Evolutionary conservation across 53 echinoderm and acorn worm genomes (phyloP).

Genomic region (Arbacia lixula): DNA sequence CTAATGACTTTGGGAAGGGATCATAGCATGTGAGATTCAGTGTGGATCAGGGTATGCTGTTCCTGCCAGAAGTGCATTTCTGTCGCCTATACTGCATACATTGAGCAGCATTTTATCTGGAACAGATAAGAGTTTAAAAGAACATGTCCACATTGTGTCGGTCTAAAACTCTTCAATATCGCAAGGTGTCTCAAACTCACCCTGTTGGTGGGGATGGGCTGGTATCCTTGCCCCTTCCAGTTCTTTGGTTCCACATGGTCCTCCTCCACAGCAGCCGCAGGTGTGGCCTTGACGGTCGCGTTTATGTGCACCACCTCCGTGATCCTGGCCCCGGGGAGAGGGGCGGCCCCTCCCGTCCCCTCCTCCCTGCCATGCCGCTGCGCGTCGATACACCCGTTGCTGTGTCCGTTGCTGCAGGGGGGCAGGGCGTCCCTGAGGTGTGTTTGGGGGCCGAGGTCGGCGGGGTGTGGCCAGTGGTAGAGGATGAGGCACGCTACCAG

Average conservation of each 20-base stretch:
- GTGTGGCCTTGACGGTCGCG: conserved; percentile 5
- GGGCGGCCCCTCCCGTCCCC: not conserved
- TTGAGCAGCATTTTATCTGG: too few relatives aligned
- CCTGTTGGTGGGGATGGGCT: conserved; percentile 44
- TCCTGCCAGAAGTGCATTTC: too few relatives aligned
- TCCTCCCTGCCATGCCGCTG: not conserved
- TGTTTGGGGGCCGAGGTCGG: too few relatives aligned
- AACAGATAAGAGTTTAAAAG: not conserved
- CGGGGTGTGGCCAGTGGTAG: conserved; percentile 26
- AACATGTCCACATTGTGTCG: not conserved
- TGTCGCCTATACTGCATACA: too few relatives aligned
- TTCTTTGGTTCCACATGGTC: conserved; percentile 60
- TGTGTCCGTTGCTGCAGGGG: not conserved
- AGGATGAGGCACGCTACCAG: not conserved
- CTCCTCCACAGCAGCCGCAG: not conserved
- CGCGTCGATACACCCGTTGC: not conserved
- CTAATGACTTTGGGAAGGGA: too few relatives aligned
- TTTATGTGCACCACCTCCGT: not conserved
- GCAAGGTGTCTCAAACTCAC: too few relatives aligned
- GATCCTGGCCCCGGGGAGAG: not conserved
- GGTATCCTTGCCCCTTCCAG: conserved; percentile 65
- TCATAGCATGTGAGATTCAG: too few relatives aligned
- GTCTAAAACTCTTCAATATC: too few relatives aligned
- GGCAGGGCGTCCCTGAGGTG: not conserved
- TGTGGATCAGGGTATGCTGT: too few relatives aligned